Evolutionary conservation across 2,113 vertebrate species (phyloP).

Genomic region (Miniopterus natalensis): DNA sequence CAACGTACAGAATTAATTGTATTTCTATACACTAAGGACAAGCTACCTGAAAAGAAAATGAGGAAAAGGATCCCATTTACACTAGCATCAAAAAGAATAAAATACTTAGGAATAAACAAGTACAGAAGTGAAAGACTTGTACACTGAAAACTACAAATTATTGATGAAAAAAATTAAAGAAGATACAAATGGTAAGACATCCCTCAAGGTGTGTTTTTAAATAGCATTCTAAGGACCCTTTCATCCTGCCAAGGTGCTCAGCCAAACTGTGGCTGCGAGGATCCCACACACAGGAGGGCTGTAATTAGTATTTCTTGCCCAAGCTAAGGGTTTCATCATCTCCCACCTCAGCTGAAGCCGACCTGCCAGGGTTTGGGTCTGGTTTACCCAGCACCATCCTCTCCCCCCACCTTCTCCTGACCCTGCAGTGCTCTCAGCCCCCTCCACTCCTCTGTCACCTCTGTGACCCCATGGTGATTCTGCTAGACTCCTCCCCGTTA

Average conservation of each 20-base stretch:
- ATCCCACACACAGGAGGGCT: background rate
- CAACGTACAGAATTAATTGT: background rate
- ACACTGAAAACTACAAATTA: background rate
- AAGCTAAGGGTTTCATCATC: background rate
- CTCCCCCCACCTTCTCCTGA: background rate
- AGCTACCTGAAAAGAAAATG: background rate
- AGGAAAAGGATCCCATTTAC: background rate
- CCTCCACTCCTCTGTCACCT: background rate
- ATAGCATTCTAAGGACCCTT: background rate
- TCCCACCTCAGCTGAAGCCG: background rate
- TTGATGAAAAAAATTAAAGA: background rate
- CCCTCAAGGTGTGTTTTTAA: background rate
- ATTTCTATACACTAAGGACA: background rate
- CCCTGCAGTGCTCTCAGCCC: background rate
- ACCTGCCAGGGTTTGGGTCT: background rate
- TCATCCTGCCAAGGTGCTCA: background rate
- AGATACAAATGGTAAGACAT: background rate
- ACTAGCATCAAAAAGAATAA: background rate
- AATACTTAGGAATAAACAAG: conserved; percentile 7
- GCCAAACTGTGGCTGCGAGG: background rate
- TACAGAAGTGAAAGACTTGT: background rate
- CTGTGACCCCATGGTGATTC: background rate
- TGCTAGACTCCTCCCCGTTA: background rate
- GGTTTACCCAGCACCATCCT: background rate
- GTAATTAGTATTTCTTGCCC: background rate